Percentiles rank a stretch among this genome's conserved stretches.
Evolutionary conservation across 2,888 invertebrate species (phyloP).

Genomic region (Trichogramma dendrolimi): DNA sequence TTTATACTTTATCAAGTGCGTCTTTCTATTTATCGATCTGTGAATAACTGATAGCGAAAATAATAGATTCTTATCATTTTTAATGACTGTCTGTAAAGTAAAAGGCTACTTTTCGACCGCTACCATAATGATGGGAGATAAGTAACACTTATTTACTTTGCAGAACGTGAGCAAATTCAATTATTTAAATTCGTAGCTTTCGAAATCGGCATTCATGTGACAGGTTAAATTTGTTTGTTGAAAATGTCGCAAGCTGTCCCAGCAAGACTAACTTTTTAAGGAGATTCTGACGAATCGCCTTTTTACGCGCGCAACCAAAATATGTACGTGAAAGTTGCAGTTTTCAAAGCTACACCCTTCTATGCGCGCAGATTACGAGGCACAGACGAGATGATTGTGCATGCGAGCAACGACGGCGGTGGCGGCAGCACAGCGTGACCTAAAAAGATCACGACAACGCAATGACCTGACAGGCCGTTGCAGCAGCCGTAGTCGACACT

Average conservation of each 20-base stretch:
- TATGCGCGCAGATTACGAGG: background rate
- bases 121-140: too few relatives aligned
- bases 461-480: constrained; percentile 1
- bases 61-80: too few relatives aligned
- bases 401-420: background rate
- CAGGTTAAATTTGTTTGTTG: background rate
- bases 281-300: too few relatives aligned
- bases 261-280: background rate
- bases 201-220: background rate
- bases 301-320: too few relatives aligned
- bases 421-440: background rate
- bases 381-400: background rate
- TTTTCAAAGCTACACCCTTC: background rate
- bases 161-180: too few relatives aligned
- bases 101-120: too few relatives aligned
- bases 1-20: too few relatives aligned
- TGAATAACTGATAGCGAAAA: too few relatives aligned
- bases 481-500: too few relatives aligned
- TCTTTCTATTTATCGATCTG: too few relatives aligned
- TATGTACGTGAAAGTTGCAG: background rate
- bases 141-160: too few relatives aligned
- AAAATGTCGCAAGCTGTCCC: background rate
- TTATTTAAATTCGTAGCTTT: background rate
- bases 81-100: too few relatives aligned
- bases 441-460: background rate